phyloP scores from a whole-genome alignment of 2,888 invertebrate genomes.

The Drosophila antonietae region DNA sequence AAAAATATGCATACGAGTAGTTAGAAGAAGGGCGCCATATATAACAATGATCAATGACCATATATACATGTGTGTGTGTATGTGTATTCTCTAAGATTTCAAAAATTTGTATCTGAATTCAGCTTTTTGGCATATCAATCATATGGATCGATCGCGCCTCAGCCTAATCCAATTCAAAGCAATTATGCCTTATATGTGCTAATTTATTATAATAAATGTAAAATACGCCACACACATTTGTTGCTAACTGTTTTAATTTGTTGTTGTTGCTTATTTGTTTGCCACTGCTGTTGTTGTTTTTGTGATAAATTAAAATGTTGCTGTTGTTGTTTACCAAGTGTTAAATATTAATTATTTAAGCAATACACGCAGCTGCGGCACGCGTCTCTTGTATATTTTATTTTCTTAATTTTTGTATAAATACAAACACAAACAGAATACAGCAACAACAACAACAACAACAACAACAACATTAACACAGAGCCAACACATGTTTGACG shows the following conservation, averaged over 20 bases:
- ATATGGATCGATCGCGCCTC: conserved; percentile 42
- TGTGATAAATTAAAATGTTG: conserved; percentile 61
- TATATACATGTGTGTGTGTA: not conserved
- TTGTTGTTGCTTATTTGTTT: too few relatives aligned
- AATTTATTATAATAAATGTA: conserved; percentile 83
- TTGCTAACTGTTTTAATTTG: conserved; percentile 46
- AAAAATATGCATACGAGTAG: conserved; percentile 60
- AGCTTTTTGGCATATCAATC: conserved; percentile 61
- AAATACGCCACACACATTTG: conserved; percentile 67
- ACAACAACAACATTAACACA: conserved; percentile 7
- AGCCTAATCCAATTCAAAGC: conserved; percentile 70
- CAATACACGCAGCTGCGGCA: conserved; percentile 75
- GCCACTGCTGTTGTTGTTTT: conserved; percentile 19
- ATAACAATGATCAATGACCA: conserved; percentile 4
- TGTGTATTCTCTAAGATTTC: not conserved
- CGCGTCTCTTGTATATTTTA: conserved; percentile 76
- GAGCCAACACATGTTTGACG: conserved; percentile 70
- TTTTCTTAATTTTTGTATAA: conserved; percentile 65
- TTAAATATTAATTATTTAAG: conserved; percentile 82
- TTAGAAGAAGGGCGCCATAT: conserved; percentile 24
- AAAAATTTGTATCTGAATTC: not conserved
- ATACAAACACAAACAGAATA: conserved; percentile 38
- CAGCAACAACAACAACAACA: conserved; percentile 10
- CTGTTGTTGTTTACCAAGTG: conserved; percentile 62
- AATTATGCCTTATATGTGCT: conserved; percentile 77